Conservation (phyloP, 2,797 vertebrate species). For the Anabas testudineus region DNA sequence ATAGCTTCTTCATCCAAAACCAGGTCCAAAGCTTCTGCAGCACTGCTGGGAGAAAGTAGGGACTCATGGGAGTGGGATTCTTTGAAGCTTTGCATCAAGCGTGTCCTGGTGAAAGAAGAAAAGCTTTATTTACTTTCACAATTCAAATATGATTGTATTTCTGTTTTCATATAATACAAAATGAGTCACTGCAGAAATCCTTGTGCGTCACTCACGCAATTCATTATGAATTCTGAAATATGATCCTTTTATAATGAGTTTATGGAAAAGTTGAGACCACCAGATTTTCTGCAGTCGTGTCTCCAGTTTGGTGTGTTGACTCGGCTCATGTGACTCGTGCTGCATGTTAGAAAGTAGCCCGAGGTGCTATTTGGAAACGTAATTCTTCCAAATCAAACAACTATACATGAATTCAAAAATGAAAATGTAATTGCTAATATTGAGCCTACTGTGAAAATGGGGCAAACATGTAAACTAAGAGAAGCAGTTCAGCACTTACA, state of each 20-base stretch:
- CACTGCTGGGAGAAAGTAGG: conserved; percentile 94
- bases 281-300: conserved; percentile 42
- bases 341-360: conserved; percentile 18
- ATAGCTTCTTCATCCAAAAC: conserved; percentile 96
- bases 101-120: conserved; percentile 83
- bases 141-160: conserved; percentile 20
- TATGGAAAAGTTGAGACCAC: conserved; percentile 37
- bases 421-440: conserved; percentile 4
- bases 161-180: conserved; percentile 33
- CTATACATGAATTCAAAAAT: background rate
- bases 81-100: conserved; percentile 97
- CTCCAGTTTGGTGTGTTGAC: conserved; percentile 48
- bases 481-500: background rate
- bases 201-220: conserved; percentile 22
- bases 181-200: conserved; percentile 38
- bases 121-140: conserved; percentile 34
- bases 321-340: conserved; percentile 45
- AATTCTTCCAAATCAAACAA: conserved; percentile 4
- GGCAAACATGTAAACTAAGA: background rate
- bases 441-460: background rate
- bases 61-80: conserved; percentile 97
- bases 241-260: conserved; percentile 62
- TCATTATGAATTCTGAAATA: conserved; percentile 27
- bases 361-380: conserved; percentile 20
- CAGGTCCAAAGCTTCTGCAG: conserved; percentile 94